These are phyloP conservation scores for Batillaria attramentaria DNA, from an alignment of 1,140 invertebrate species.

Conservation along the genomic window DNA sequence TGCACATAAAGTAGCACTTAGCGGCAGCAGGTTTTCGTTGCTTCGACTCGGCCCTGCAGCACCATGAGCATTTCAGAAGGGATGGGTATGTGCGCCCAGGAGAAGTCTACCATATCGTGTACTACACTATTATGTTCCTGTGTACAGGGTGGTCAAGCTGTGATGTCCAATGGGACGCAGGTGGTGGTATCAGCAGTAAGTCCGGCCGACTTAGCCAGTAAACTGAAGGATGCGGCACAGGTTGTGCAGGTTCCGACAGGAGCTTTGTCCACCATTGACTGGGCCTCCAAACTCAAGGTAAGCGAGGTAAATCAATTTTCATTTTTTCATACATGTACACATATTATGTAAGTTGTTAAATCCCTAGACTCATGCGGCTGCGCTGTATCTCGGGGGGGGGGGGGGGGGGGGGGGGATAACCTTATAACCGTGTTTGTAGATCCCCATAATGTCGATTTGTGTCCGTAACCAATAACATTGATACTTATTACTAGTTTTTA, in stretches of 20 bases:
- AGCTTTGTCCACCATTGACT: conserved; percentile 55
- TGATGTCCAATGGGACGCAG: conserved; percentile 44
- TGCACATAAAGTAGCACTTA: too few species aligned
- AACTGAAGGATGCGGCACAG: conserved; percentile 64
- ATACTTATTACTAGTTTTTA: too few species aligned
- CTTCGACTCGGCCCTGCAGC: too few species aligned
- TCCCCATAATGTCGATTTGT: too few species aligned
- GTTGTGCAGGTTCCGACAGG: conserved; percentile 63
- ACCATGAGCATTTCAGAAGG: too few species aligned
- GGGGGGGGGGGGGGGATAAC: neutral
- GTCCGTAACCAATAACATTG: too few species aligned
- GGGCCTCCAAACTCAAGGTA: conserved; percentile 66
- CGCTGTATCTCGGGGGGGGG: too few species aligned
- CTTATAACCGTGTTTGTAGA: too few species aligned
- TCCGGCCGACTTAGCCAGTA: conserved; percentile 62
- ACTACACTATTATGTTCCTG: neutral
- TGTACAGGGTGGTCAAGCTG: conserved; percentile 28
- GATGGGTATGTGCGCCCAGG: too few species aligned
- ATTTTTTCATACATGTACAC: neutral
- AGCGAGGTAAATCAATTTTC: neutral
- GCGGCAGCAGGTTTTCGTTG: too few species aligned
- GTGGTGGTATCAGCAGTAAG: conserved; percentile 52
- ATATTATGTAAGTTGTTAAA: neutral
- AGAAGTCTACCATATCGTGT: conserved; percentile 13
- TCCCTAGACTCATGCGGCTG: neutral